Conservation (phyloP, 2,113 vertebrate species). For the Lepisosteus osseus region DNA sequence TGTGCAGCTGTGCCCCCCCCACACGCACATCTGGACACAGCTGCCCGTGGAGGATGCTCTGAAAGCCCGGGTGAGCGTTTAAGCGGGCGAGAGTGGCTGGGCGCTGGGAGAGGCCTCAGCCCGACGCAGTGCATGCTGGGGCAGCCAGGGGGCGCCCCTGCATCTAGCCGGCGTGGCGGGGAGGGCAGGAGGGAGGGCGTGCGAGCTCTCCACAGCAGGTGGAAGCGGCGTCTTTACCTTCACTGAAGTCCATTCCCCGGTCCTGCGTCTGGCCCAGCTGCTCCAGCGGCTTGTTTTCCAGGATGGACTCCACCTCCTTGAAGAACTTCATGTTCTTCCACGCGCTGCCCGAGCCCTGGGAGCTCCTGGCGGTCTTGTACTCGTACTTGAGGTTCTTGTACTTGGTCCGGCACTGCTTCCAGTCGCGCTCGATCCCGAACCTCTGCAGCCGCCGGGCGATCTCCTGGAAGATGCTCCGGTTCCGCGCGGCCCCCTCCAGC, state of each 20-base stretch:
- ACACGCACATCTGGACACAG: too few species aligned
- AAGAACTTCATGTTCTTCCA: conserved; percentile 86
- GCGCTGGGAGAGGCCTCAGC: too few species aligned
- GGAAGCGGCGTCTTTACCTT: background rate
- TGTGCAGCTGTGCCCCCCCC: too few species aligned
- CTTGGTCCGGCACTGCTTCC: conserved; percentile 91
- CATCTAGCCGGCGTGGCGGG: too few species aligned
- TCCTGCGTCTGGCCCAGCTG: conserved; percentile 34
- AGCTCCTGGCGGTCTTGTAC: conserved; percentile 76
- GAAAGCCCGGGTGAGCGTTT: too few species aligned
- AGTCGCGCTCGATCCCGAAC: conserved; percentile 81
- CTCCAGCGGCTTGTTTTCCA: conserved; percentile 67
- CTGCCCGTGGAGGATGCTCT: too few species aligned
- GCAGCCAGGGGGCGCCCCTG: too few species aligned
- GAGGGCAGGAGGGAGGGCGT: too few species aligned
- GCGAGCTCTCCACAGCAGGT: too few species aligned
- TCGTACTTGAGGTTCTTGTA: conserved; percentile 90
- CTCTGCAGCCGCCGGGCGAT: conserved; percentile 79
- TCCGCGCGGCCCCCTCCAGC: conserved; percentile 78
- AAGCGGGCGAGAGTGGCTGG: too few species aligned
- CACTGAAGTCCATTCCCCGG: conserved; percentile 22
- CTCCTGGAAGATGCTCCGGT: conserved; percentile 89
- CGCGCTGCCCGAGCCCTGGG: conserved; percentile 59
- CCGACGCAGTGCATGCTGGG: too few species aligned
- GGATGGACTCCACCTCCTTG: conserved; percentile 77